Evolutionary conservation across 2,797 vertebrate species (phyloP), one percentile per base, ranked within the genome.

Genomic region (Ataeniobius toweri): DNA sequence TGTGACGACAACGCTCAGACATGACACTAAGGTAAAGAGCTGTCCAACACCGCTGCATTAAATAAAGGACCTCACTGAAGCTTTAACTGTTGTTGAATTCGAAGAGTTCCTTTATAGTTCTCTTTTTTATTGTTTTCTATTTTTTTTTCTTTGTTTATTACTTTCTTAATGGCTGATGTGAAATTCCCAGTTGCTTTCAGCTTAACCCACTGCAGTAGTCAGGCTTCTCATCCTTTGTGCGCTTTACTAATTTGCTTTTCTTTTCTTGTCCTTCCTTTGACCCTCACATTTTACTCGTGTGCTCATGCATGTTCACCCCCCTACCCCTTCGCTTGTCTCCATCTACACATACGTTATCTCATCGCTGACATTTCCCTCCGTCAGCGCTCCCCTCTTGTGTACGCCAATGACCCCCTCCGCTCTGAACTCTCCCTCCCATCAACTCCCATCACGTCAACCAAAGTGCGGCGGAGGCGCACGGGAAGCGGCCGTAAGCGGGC

Each of bases 201-300:
- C 89, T 92, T 83, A 88, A 85, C 89, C 84, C 87, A 68, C 91
- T 90, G 90, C 92, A 80, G 69, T 89, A 87, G 88, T 82, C 68
- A 89, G 75, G 83, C 91, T 91, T 92, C 73, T 88, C 90, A 92
- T 92, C 86, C 84, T 91, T 39, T 93, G 85, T 92, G 85, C 85
- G 90, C 92, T 94, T 96, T 95, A 97, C 97, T 99, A 98, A 98
- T 97, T 91, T 93, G 94, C 96, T 97, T 91, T 94, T 94, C 88
- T 92, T 90, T 94, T 94, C 91, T 93, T 91, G 88, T 94, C 90
- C 89, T 94, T 94, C 89, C 87, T 97, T 97, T 97, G 96, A 97
- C 97, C 96, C 95, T 46, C 94, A 96, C 94, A 96, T 85, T 94
- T 89, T 93, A 95, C 93, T 92, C 86, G 93, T 95, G 83, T 90